A percentile compares a stretch with the other conserved stretches of the same genome.
These are phyloP conservation scores for Drosophila melanica DNA, from an alignment of 1,140 invertebrate species.

Conservation along the genomic window DNA sequence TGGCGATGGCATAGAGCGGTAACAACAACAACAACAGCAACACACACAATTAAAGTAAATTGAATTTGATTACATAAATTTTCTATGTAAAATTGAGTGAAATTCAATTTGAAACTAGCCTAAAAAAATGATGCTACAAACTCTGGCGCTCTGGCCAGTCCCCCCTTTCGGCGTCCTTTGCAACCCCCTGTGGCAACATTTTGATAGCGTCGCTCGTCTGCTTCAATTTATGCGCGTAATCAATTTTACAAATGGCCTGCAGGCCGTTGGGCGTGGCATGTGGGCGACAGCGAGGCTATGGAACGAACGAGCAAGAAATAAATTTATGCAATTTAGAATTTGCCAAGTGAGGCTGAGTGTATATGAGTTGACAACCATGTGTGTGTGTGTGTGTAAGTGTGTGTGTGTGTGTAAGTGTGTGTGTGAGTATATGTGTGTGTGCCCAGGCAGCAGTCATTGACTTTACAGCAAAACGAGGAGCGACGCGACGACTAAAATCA, in stretches of 20 bases:
- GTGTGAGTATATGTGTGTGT: slow-evolving; percentile 16
- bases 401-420: not conserved
- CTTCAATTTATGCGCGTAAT: slow-evolving; percentile 82
- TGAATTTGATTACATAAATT: slow-evolving; percentile 66
- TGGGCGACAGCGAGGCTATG: slow-evolving; percentile 24
- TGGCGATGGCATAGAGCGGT: not conserved
- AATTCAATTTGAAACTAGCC: slow-evolving; percentile 58
- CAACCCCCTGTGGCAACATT: slow-evolving; percentile 45
- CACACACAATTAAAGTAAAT: slow-evolving; percentile 70
- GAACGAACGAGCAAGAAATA: slow-evolving; percentile 54
- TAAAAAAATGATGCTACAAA: slow-evolving; percentile 27
- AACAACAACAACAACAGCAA: slow-evolving; percentile 21
- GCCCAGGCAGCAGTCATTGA: slow-evolving; percentile 63
- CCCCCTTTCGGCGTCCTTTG: not conserved
- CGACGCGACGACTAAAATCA: slow-evolving; percentile 64
- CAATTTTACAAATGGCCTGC: slow-evolving; percentile 81
- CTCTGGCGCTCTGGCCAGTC: not conserved
- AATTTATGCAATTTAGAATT: slow-evolving; percentile 83
- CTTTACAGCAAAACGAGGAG: slow-evolving; percentile 53
- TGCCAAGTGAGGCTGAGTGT: slow-evolving; percentile 46
- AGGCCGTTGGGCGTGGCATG: slow-evolving; percentile 70
- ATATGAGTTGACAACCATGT: slow-evolving; percentile 34
- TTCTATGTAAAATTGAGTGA: slow-evolving; percentile 29
- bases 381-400: slow-evolving; percentile 17
- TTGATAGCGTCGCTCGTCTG: slow-evolving; percentile 63